Evolutionary conservation across 2,888 invertebrate genomes (phyloP), one percentile per base, ranked within the genome.

Genomic region (Cheilosia vernalis): DNA sequence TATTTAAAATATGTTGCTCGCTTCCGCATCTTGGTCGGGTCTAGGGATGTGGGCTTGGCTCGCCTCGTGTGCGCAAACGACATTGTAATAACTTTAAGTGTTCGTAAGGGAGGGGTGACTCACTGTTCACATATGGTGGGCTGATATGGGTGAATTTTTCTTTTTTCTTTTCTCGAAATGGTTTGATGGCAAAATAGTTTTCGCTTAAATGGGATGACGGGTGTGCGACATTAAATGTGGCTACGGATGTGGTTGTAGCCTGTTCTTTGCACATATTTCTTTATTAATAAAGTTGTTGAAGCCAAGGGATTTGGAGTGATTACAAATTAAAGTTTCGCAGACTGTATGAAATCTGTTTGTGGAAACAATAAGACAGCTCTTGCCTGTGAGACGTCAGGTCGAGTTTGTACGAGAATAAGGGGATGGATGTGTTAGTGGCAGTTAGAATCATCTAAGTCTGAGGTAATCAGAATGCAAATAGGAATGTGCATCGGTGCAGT

Each of bases 81-180:
- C 69, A 79, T 69, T 73, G 79, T 79, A 79, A 84, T 84, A 84
- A 84, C 74, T 84, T 79, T 66, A 84, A 84, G 74, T 63, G 69
- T 74, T 74, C 58, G 19, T 19, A 55, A 7, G 40, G 30, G 30
- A 42, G 27, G 66, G 40, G 19, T 44, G 53, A 9, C 6, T 2
- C 13, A 2, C n/a, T 27, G 42, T 19, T 40, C 58, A 40, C 74
- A 64, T 47, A 74, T 58, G 49, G 47, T 17, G 17, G 44, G 53
- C 47, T 19, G 30, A 30, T 53, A 10, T 40, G 53, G n/a, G 19
- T 61, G n/a, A 15, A 73, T 27, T 27, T 27, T 7, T 7, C 4
- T 27, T 49, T 78, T 51, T 17, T 63, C 47, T 15, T 27, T 47
- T 42, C 44, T 47, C 24, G 15, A 19, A 17, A 24, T 30, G 15